Conservation (phyloP, 1,140 invertebrate species). For the Heliconius nattereri region DNA sequence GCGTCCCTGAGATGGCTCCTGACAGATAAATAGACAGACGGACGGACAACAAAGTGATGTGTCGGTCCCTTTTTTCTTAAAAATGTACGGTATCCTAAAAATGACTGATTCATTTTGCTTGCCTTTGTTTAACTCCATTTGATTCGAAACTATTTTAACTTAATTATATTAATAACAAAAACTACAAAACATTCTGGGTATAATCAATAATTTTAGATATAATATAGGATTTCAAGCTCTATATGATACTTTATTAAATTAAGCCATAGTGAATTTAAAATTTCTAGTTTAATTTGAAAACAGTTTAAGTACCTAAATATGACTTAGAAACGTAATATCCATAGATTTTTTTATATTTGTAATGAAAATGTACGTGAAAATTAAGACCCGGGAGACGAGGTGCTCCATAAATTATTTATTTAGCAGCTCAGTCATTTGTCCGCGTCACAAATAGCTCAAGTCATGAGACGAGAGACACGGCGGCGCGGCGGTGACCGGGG, state of each 20-base stretch:
- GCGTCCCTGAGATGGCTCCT: too few relatives aligned
- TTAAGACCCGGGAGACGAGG: conserved; percentile 44
- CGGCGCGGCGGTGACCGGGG: conserved; percentile 46
- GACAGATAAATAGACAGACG: too few relatives aligned
- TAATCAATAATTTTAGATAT: not conserved
- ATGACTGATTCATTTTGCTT: too few relatives aligned
- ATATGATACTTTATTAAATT: not conserved
- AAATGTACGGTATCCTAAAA: too few relatives aligned
- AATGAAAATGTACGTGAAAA: not conserved
- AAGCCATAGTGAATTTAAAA: not conserved
- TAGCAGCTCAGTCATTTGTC: conserved; percentile 56
- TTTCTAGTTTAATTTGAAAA: not conserved
- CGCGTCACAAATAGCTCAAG: conserved; percentile 73
- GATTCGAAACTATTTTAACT: too few relatives aligned
- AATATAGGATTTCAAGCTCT: too few relatives aligned
- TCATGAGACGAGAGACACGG: conserved; percentile 70
- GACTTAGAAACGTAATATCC: not conserved
- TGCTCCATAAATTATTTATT: conserved; percentile 61
- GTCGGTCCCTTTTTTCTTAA: too few relatives aligned
- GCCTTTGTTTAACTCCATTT: too few relatives aligned
- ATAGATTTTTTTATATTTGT: not conserved
- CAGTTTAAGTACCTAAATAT: not conserved
- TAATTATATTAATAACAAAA: too few relatives aligned
- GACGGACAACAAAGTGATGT: too few relatives aligned
- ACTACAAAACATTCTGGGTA: too few relatives aligned